A percentile compares a stretch with the other conserved stretches of the same genome.
Conservation (phyloP, 2,797 vertebrate species). For the Silurus lanzhouensis region DNA sequence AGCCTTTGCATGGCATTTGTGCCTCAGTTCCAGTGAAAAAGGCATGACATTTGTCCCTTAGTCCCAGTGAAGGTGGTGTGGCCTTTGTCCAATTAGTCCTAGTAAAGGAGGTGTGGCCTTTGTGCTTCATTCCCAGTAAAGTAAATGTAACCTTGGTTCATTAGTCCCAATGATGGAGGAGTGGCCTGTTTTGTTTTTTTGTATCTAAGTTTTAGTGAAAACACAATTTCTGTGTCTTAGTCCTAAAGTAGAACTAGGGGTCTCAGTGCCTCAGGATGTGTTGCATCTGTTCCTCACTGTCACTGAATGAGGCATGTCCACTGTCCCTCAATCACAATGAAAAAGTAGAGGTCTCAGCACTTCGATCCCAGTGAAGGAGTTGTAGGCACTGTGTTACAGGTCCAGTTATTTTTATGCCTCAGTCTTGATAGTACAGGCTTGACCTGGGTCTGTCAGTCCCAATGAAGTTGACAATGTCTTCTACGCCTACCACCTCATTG, state of each 20-base stretch:
- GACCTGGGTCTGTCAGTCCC: neutral
- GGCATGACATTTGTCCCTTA: neutral
- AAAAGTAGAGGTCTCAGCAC: neutral
- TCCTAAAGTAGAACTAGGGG: neutral
- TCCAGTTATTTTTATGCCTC: neutral
- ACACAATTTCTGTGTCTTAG: neutral
- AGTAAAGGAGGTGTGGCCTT: too few species aligned
- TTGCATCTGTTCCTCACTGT: neutral
- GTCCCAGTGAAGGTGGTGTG: too few species aligned
- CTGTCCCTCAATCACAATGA: neutral
- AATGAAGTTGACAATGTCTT: neutral
- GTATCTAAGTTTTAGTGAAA: neutral
- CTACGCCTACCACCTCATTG: too few species aligned
- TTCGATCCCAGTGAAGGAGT: neutral
- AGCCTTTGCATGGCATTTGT: too few species aligned
- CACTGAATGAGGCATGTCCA: neutral
- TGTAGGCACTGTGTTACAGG: neutral
- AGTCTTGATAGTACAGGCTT: neutral
- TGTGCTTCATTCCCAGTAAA: too few species aligned
- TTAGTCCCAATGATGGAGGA: too few species aligned
- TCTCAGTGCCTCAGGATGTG: neutral
- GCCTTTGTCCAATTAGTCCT: too few species aligned
- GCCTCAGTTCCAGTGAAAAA: neutral
- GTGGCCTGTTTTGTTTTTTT: neutral
- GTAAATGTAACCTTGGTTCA: too few species aligned